Base-by-base conservation (phyloP, 2,888 invertebrate genomes). In the Phaonia tiefii region DNA sequence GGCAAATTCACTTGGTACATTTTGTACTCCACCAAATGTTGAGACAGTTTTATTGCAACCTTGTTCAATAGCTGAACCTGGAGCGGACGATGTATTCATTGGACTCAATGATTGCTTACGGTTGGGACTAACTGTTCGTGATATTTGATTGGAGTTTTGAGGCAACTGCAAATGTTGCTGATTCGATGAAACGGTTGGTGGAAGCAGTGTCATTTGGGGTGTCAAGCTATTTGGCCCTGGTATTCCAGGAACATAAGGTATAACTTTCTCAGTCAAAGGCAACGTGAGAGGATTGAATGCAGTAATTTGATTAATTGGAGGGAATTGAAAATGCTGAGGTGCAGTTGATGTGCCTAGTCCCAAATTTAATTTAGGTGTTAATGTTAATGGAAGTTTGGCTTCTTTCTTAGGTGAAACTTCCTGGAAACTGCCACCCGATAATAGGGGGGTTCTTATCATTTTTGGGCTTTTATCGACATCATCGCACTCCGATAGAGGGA, bases 181-280 rank as follows among this genome's bases (percentile, higher is more conserved):
- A 4, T 37, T 60, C 80, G 82, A 0, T 39, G 70, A 1, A 83
- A 83, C 11, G 86, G 87, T 67, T 87, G 71, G 42, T 86, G 87
- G n/a, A 87, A 87, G 91, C 54, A 92, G 87, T 1, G 87, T 88
- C 25, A 89, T 70, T 20, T 87, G 88, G 0, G 90, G 85, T 5
- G 87, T 86, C 26, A 94, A 89, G 39, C 93, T 93, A 84, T 94
- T 94, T 2, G 96, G 97, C 10, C 96, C 96, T 0, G 97, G 96
- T 90, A 97, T 97, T 13, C 96, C 97, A 5, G 96, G 96, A 11
- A 97, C 96, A 89, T 96, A 95, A 0, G 96, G 95, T 86, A 97
- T 95, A n/a, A 95, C 91, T 89, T 95, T 95, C 20, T 95, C 95
- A 15, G 92, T 93, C 90, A 76, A 67, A 22, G 93, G 93, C 84